Evolutionary conservation across 1,140 invertebrate genomes (phyloP).

Genomic region (Drosophila malerkotliana): DNA sequence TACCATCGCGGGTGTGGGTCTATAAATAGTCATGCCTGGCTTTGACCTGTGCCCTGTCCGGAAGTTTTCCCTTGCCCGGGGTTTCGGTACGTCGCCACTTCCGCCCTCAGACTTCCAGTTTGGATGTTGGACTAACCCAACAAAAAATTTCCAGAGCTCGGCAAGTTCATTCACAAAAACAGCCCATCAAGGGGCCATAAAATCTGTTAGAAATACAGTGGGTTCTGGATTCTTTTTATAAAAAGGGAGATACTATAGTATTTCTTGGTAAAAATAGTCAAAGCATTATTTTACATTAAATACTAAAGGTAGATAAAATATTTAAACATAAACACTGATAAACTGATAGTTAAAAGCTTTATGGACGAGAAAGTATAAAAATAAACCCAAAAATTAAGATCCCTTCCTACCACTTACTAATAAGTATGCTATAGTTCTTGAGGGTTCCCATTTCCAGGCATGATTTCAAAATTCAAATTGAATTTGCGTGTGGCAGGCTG

Average conservation of each 20-base stretch:
- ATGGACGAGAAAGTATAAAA: too few relatives aligned
- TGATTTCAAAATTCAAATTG: constrained; percentile 67
- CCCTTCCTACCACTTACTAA: background rate
- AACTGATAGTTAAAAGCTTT: too few relatives aligned
- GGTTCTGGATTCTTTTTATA: too few relatives aligned
- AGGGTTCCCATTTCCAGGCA: constrained; percentile 46
- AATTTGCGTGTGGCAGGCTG: constrained; percentile 46
- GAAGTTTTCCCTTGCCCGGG: constrained; percentile 16
- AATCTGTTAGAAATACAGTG: constrained; percentile 31
- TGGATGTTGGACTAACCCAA: constrained; percentile 11
- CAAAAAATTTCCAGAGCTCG: constrained; percentile 22
- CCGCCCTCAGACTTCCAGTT: constrained; percentile 15
- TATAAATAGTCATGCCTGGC: constrained; percentile 49
- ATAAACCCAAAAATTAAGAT: background rate
- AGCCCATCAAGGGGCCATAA: constrained; percentile 26
- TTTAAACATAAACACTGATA: too few relatives aligned
- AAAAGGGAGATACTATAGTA: too few relatives aligned
- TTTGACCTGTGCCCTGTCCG: constrained; percentile 29
- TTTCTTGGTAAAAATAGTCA: too few relatives aligned
- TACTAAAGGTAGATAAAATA: too few relatives aligned
- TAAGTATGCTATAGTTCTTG: constrained; percentile 41
- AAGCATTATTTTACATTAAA: too few relatives aligned
- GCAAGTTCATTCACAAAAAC: constrained; percentile 72
- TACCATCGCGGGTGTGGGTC: background rate
- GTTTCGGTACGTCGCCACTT: background rate